Conservation (phyloP, 2,888 invertebrate species). For the Cheilosia vernalis region DNA sequence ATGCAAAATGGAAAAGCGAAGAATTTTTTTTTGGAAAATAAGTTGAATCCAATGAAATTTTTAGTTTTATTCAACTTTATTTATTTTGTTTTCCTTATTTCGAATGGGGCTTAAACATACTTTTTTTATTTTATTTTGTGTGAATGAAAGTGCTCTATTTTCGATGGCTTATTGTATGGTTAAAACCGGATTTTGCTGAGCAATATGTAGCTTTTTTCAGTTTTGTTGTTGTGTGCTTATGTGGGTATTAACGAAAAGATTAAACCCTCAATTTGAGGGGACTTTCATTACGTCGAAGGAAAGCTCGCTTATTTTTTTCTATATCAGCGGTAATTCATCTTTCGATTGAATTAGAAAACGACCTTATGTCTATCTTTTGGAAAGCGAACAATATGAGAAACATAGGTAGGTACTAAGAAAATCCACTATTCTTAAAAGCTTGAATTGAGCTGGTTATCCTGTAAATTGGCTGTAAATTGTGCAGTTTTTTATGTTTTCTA, state of each 20-base stretch:
- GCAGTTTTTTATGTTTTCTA: no score
- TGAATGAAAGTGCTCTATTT: slow-evolving; percentile 18
- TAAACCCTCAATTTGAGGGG: not conserved
- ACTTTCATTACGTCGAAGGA: not conserved
- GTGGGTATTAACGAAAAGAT: not conserved
- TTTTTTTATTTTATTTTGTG: slow-evolving; percentile 11
- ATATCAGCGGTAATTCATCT: no score
- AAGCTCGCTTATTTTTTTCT: no score
- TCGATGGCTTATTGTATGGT: slow-evolving; percentile 9
- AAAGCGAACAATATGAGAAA: no score
- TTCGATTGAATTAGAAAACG: no score
- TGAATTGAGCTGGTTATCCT: no score
- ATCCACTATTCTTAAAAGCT: no score
- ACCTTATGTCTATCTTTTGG: no score
- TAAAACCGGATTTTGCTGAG: slow-evolving; percentile 21
- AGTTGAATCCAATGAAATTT: slow-evolving; percentile 51
- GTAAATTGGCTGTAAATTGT: no score
- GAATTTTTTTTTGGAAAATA: slow-evolving; percentile 33
- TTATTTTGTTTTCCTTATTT: slow-evolving; percentile 24
- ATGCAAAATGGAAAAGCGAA: slow-evolving; percentile 30
- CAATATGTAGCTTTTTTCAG: not conserved
- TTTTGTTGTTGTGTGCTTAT: not conserved
- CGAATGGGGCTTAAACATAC: slow-evolving; percentile 33
- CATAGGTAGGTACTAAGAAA: no score
- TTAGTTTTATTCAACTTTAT: slow-evolving; percentile 41